Evolutionary conservation across 2,888 invertebrate genomes (phyloP).

Genomic region (Clostera curtula): DNA sequence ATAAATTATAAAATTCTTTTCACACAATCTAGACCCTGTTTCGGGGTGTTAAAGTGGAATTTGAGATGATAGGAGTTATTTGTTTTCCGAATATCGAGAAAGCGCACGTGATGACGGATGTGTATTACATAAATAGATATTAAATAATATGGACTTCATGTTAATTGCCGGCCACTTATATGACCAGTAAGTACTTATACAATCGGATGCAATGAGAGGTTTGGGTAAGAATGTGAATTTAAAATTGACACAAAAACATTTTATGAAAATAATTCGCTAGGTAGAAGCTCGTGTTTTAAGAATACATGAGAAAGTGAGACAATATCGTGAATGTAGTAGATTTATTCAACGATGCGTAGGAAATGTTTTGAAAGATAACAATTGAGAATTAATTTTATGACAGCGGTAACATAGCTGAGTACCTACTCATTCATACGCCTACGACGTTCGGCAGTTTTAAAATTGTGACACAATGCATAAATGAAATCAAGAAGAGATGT

Average conservation of each 20-base stretch:
- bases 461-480: conserved; percentile 15
- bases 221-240: background rate
- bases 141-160: conserved; percentile 17
- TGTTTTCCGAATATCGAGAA: conserved; percentile 29
- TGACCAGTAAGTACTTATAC: conserved; percentile 17
- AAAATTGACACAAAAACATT: conserved; percentile 3
- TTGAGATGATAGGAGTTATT: conserved; percentile 21
- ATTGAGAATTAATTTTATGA: conserved; percentile 13
- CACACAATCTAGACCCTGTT: no score
- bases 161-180: conserved; percentile 7
- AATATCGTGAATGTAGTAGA: no score
- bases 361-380: conserved; percentile 7
- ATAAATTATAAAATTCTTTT: no score
- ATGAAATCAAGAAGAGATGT: conserved; percentile 25
- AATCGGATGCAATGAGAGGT: background rate
- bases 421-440: conserved; percentile 11
- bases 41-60: conserved; percentile 30
- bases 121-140: conserved; percentile 32
- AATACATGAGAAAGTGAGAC: no score
- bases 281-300: no score
- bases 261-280: no score
- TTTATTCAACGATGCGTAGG: no score
- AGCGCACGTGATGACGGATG: conserved; percentile 33
- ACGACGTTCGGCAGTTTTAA: conserved; percentile 12
- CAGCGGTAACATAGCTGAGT: conserved; percentile 11